Evolutionary conservation across 1,140 invertebrate species (phyloP).

Genomic region (Bombus turneri): DNA sequence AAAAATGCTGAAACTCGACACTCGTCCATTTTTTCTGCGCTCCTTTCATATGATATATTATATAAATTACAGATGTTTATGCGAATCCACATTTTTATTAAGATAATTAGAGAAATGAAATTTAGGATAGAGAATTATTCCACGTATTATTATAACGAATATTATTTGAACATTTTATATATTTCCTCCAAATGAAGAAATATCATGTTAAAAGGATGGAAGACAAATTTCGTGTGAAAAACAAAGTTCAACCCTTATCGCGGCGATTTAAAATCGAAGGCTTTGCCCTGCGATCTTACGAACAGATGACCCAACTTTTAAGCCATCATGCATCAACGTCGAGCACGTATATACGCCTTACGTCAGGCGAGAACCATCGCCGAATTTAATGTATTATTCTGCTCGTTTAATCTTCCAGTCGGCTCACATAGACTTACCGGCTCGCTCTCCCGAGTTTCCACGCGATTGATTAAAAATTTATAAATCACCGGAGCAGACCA

Average conservation of each 20-base stretch:
- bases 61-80: no score
- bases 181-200: neutral
- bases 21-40: no score
- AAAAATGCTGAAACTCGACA: no score
- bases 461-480: neutral
- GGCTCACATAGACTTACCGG: neutral
- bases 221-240: no score
- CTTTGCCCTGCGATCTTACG: neutral
- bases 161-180: no score
- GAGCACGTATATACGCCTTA: neutral
- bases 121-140: no score
- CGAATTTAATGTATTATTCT: slow-evolving; percentile 30
- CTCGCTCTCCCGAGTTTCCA: neutral
- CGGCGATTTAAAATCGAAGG: neutral
- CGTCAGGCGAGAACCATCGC: neutral
- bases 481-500: neutral
- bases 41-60: no score
- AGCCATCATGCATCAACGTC: slow-evolving; percentile 31
- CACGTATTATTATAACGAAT: no score
- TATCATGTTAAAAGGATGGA: neutral
- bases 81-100: no score
- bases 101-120: no score
- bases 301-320: slow-evolving; percentile 35
- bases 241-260: neutral
- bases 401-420: slow-evolving; percentile 11